Evolutionary conservation across 2,113 vertebrate species (phyloP).

Genomic region (Pteruthius melanotis): DNA sequence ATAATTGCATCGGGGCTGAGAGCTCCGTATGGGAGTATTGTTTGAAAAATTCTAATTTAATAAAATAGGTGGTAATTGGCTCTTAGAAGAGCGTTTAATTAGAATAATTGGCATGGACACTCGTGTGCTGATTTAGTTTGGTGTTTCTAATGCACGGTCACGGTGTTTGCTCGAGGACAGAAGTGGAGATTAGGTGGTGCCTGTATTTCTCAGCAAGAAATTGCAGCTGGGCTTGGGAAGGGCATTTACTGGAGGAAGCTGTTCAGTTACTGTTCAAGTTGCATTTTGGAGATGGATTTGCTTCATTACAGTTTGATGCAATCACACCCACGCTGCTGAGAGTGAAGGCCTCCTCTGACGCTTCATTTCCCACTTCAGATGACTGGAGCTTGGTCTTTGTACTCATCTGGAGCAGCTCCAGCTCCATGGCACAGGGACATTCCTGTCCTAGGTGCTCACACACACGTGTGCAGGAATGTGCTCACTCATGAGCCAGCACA

Average conservation of each 20-base stretch:
- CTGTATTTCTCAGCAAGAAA: background rate
- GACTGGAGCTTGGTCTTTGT: background rate
- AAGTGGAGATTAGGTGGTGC: background rate
- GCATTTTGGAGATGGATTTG: background rate
- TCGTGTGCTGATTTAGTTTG: background rate
- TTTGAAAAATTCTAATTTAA: background rate
- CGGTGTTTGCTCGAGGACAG: background rate
- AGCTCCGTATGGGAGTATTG: background rate
- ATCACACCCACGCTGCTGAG: background rate
- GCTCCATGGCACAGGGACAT: background rate
- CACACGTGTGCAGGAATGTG: background rate
- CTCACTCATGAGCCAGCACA: background rate
- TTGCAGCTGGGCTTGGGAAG: background rate
- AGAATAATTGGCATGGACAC: background rate
- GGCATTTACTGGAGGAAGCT: background rate
- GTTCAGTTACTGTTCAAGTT: background rate
- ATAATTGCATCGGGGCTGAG: background rate
- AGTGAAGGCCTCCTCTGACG: background rate
- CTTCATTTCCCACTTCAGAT: background rate
- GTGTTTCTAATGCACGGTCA: background rate
- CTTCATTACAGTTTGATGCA: background rate
- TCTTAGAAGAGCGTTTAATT: constrained; percentile 4
- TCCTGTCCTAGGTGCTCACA: background rate
- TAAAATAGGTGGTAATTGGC: background rate
- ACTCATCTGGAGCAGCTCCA: background rate